Evolutionary conservation across 2,888 invertebrate species (phyloP).

Genomic region (Xestia c-nigrum): DNA sequence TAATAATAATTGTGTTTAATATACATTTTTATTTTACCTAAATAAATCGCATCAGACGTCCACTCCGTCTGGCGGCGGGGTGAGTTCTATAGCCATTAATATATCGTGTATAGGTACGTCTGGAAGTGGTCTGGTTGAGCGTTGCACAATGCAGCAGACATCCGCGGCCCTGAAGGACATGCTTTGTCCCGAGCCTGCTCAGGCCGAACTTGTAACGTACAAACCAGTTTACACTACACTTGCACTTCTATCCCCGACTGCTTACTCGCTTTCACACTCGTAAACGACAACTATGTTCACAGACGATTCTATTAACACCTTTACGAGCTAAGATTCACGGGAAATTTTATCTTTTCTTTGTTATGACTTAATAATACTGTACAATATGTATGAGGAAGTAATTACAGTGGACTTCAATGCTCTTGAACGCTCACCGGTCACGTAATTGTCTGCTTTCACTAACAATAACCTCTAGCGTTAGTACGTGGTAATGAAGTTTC

Average conservation of each 20-base stretch:
- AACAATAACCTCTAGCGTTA: slow-evolving; percentile 60
- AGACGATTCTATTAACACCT: slow-evolving; percentile 10
- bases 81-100: slow-evolving; percentile 41
- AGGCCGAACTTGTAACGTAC: slow-evolving; percentile 65
- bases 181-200: slow-evolving; percentile 75
- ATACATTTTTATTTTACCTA: not conserved
- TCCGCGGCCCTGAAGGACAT: slow-evolving; percentile 78
- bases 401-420: slow-evolving; percentile 69
- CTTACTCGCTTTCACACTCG: slow-evolving; percentile 77
- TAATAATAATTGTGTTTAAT: not conserved
- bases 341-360: slow-evolving; percentile 19
- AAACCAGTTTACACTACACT: slow-evolving; percentile 84
- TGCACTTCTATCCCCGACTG: slow-evolving; percentile 79
- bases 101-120: slow-evolving; percentile 67
- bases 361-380: slow-evolving; percentile 8
- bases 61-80: slow-evolving; percentile 30
- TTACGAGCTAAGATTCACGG: slow-evolving; percentile 3
- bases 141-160: slow-evolving; percentile 80
- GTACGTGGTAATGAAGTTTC: slow-evolving; percentile 62
- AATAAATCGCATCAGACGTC: slow-evolving; percentile 6
- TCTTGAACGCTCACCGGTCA: slow-evolving; percentile 74
- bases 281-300: slow-evolving; percentile 54
- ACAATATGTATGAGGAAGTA: slow-evolving; percentile 72
- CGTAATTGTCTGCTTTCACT: slow-evolving; percentile 76
- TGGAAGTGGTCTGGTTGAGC: slow-evolving; percentile 68